A percentile compares a stretch with the other conserved stretches of the same genome.
Conservation (phyloP, 2,113 vertebrate species). For the Bucco capensis region DNA sequence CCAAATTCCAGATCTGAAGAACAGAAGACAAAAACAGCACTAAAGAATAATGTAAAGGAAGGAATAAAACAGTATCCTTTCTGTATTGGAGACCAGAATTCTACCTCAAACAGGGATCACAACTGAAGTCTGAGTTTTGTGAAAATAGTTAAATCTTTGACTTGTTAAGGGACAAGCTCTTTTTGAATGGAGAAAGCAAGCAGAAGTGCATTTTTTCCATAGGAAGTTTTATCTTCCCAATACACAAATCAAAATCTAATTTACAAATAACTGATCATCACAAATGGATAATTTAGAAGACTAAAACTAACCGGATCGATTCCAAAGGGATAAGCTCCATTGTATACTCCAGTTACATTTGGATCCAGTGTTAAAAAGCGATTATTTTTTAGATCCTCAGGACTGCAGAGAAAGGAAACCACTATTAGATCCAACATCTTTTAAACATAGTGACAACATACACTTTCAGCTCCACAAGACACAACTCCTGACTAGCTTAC, state of each 20-base stretch:
- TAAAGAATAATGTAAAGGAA: neutral
- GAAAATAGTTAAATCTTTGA: neutral
- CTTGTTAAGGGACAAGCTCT: neutral
- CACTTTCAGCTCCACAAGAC: neutral
- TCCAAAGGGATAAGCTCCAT: conserved; percentile 88
- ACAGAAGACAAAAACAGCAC: neutral
- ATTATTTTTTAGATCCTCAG: conserved; percentile 45
- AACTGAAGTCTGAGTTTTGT: neutral
- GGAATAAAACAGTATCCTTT: neutral
- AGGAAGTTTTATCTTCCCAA: neutral
- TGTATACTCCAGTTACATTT: conserved; percentile 84
- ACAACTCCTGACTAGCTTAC: neutral
- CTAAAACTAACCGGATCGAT: conserved; percentile 89
- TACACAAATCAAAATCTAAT: neutral
- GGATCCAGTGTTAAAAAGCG: conserved; percentile 82
- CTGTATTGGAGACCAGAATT: neutral
- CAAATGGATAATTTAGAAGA: neutral
- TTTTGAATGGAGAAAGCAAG: neutral
- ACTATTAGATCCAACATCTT: neutral
- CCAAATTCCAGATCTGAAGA: conserved; percentile 92
- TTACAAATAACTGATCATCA: neutral
- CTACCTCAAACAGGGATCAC: neutral
- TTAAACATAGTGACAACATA: neutral
- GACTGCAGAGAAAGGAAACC: conserved; percentile 33
- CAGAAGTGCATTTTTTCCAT: neutral